Evolutionary conservation across 2,797 vertebrate genomes (phyloP), one percentile per base, ranked within the genome.

Genomic region (Neopelma chrysocephalum): DNA sequence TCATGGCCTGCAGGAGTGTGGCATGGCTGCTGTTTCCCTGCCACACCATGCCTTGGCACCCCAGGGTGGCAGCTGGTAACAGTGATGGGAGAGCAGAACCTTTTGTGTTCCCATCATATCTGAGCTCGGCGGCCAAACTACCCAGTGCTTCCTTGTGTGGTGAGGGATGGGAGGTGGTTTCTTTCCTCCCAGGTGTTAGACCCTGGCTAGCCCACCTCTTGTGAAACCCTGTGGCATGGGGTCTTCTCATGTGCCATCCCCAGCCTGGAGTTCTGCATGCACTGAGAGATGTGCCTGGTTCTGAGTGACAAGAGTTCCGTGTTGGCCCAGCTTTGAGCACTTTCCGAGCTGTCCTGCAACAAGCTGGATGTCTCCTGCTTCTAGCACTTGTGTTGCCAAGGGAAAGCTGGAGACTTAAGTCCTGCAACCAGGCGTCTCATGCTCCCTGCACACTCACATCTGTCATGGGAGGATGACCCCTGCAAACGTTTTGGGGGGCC

Each of bases 71-170:
- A 42, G 36, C n/a, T 2, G 3, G 22, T 16, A 45, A 32, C 42
- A 18, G 21, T 6, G 36, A 5, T 15, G 8, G 12, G 25, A 45
- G 42, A 31, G 51, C 21, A 16, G 48, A 32, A 9, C 14, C 47
- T 20, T 2, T 6, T 21, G 3, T 9, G 13, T 65, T 83, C 36
- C 53, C 18, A 2, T 75, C 58, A 10, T 19, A n/a, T 40, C 53
- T 4, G 2, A 48, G 17, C 58, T 56, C 1, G 0, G 1, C 19
- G 36, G 43, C 47, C 32, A 25, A 12, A 0, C 12, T n/a, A 19
- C 16, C 17, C 9, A 12, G 34, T 6, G 58, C 36, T 64, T 57
- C 0, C 1, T 3, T 7, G 6, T 14, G 3, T 21, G n/a, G 13
- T 9, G 20, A 29, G 12, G 34, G 10, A 19, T 47, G 54, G 36